Conservation (phyloP, 2,888 invertebrate genomes). For the Hedya salicella region DNA sequence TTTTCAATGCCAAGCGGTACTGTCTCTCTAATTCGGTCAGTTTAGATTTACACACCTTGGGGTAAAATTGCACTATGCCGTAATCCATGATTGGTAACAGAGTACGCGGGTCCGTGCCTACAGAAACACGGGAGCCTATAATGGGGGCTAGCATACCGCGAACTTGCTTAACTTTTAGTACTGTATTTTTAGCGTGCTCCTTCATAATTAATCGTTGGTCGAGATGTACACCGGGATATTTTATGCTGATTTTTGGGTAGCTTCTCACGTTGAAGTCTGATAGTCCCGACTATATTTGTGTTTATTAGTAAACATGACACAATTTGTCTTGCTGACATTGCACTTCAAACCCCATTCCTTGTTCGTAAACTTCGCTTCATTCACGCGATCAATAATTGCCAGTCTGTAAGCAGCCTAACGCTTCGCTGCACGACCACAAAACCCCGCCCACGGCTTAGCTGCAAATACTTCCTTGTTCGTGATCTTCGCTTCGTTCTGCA, state of each 20-base stretch:
- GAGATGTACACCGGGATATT: too few species aligned
- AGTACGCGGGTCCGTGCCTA: too few species aligned
- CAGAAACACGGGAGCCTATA: slow-evolving; percentile 13
- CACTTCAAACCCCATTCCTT: too few species aligned
- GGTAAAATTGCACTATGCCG: slow-evolving; percentile 12
- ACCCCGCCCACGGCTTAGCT: slow-evolving; percentile 69
- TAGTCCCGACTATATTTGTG: too few species aligned
- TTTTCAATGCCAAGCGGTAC: slow-evolving; percentile 14
- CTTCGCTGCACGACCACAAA: slow-evolving; percentile 63
- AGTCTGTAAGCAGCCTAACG: slow-evolving; percentile 56
- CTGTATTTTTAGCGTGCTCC: neutral
- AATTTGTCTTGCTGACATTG: too few species aligned
- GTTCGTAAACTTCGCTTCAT: too few species aligned
- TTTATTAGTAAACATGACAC: too few species aligned
- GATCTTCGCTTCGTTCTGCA: slow-evolving; percentile 49
- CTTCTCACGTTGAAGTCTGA: too few species aligned
- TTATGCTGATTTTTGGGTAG: too few species aligned
- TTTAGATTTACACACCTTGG: neutral
- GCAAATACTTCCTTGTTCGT: slow-evolving; percentile 70
- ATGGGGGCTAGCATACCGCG: slow-evolving; percentile 15
- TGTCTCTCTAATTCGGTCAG: slow-evolving; percentile 1
- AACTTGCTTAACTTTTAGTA: slow-evolving; percentile 10
- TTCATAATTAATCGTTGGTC: too few species aligned
- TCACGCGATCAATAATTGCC: slow-evolving; percentile 39
- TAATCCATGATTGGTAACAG: slow-evolving; percentile 17